Evolutionary conservation across 2,113 vertebrate genomes (phyloP).

Genomic region (Zootoca vivipara): DNA sequence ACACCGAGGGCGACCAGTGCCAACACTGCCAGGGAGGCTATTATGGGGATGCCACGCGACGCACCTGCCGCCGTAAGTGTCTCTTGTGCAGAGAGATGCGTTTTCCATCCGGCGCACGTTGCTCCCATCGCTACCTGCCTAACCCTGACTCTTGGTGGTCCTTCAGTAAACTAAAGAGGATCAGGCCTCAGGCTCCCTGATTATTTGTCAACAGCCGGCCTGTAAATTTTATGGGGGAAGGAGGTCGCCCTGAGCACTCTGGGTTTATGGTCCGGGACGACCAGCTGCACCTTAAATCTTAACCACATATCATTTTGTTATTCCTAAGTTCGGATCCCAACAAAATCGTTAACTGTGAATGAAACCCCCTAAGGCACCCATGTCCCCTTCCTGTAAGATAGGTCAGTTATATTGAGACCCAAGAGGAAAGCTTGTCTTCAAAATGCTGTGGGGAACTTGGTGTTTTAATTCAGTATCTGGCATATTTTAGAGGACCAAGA

Average conservation of each 20-base stretch:
- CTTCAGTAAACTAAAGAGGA: not conserved
- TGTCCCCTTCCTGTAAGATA: not conserved
- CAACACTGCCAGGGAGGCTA: slow-evolving; percentile 85
- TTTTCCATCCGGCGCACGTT: too few relatives aligned
- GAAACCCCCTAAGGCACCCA: not conserved
- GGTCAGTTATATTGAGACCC: too few relatives aligned
- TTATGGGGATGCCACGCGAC: slow-evolving; percentile 86
- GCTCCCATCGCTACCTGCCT: not conserved
- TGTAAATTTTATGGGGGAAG: not conserved
- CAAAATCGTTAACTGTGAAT: not conserved
- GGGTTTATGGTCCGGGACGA: not conserved
- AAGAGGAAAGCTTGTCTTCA: not conserved
- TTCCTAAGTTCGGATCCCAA: not conserved
- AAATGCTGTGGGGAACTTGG: not conserved
- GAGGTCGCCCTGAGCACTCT: not conserved
- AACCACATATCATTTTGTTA: not conserved
- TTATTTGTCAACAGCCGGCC: not conserved
- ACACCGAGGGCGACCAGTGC: slow-evolving; percentile 88
- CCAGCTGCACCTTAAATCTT: not conserved
- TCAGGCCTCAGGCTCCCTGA: not conserved
- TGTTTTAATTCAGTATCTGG: not conserved
- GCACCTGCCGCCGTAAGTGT: slow-evolving; percentile 91
- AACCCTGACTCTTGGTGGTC: not conserved
- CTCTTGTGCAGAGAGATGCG: fast-evolving
- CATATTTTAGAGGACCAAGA: not conserved